Base-by-base conservation (phyloP, 2,113 vertebrate species). In the Tauraco erythrolophus region DNA sequence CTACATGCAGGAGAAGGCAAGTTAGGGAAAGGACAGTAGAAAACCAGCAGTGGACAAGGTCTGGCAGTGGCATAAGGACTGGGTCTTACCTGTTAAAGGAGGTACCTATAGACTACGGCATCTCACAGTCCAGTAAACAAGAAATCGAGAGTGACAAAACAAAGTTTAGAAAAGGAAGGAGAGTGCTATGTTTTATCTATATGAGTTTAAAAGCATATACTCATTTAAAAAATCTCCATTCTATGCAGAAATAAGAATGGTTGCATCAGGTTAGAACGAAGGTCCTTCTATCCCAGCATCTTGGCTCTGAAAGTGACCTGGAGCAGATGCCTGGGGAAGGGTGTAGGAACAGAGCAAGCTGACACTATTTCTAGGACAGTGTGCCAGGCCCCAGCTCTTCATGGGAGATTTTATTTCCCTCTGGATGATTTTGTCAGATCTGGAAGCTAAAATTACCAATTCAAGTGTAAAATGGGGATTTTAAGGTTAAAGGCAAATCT, bases 381-480 rank as follows among this genome's bases (percentile, higher is more conserved):
- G 21, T 83, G 39, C 33, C 37, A 84, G 25, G 41, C 11, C 66
- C 17, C 23, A 91, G 15, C 18, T 45, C 39, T 91, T 91, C 48
- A 39, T n/a, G 28, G 65, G 50, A 79, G 72, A 53, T 75, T 91
- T 68, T 53, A 68, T 89, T 95, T 94, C 60, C 43, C 30, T 71
- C 35, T 87, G 39, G 56, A 87, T 91, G 37, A 79, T 18, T 92
- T 86, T 79, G 35, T 68, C 53, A 57, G n/a, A 76, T 78, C 35
- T 89, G 28, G 57, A 91, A 81, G 57, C 27, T 89, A 58, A 84
- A 94, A 94, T 64, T 70, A 48, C 11, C 48, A 79, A 87, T 75
- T 72, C 72, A 84, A 84, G 56, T 92, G 48, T 87, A 92, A 94
- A 94, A 96, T 71, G 30, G 48, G 22, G 35, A 69, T 94, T 84